Evolutionary conservation across 1,140 invertebrate species (phyloP).

Genomic region (Vanessa atalanta): DNA sequence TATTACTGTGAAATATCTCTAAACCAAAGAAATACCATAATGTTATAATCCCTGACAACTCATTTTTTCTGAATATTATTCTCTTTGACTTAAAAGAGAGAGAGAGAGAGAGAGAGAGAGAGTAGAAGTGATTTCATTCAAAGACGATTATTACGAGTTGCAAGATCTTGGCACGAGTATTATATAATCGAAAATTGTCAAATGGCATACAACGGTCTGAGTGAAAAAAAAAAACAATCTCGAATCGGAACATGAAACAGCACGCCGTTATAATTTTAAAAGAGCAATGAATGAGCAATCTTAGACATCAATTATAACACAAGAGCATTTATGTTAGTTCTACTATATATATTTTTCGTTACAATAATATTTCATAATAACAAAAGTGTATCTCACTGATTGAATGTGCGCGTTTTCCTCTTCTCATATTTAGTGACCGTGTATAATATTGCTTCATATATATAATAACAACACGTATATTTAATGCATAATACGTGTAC

Average conservation of each 20-base stretch:
- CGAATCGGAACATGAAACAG: not conserved
- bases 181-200: not conserved
- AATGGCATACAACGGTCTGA: not conserved
- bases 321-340: not conserved
- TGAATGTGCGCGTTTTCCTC: not conserved
- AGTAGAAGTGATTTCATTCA: too few relatives aligned
- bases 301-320: constrained; percentile 8
- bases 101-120: not conserved
- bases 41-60: not conserved
- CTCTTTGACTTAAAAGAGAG: not conserved
- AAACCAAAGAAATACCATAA: not conserved
- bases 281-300: not conserved
- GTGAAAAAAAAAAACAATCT: not conserved
- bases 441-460: not conserved
- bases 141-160: not conserved
- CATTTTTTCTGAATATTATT: not conserved
- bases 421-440: constrained; percentile 2
- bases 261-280: not conserved
- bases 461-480: not conserved
- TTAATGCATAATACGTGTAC: not conserved
- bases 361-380: not conserved
- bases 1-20: not conserved
- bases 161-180: not conserved
- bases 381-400: not conserved
- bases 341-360: not conserved